phyloP scores from a whole-genome alignment of 2,888 invertebrate species.

The Eupeodes latifasciatus region DNA sequence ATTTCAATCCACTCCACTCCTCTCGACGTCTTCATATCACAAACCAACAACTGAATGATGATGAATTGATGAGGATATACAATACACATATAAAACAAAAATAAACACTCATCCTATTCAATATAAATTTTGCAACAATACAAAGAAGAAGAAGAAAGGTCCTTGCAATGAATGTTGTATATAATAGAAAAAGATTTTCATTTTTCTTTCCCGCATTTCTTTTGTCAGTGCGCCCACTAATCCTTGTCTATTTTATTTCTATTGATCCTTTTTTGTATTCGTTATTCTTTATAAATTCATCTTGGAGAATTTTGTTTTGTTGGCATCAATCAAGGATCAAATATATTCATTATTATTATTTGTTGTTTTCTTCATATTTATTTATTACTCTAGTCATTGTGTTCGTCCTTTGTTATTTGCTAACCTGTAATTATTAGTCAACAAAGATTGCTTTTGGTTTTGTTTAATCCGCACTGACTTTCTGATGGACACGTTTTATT shows the following conservation, averaged over 20 bases:
- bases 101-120: constrained; percentile 39
- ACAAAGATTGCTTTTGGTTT: constrained; percentile 56
- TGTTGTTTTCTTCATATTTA: constrained; percentile 16
- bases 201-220: constrained; percentile 36
- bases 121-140: constrained; percentile 32
- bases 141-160: background rate
- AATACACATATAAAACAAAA: constrained; percentile 11
- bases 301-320: background rate
- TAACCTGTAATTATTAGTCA: constrained; percentile 70
- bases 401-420: constrained; percentile 44
- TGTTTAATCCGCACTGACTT: constrained; percentile 47
- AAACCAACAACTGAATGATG: background rate
- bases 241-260: constrained; percentile 42
- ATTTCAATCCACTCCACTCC: constrained; percentile 44
- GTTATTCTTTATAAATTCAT: constrained; percentile 23
- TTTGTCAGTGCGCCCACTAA: constrained; percentile 71
- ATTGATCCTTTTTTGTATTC: constrained; percentile 36
- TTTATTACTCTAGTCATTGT: constrained; percentile 40
- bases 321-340: constrained; percentile 36
- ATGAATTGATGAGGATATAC: background rate
- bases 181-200: background rate
- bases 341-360: constrained; percentile 22
- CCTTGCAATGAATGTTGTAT: background rate
- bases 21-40: background rate
- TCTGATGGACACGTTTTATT: constrained; percentile 49